phyloP scores from a whole-genome alignment of 2,888 invertebrate species.

The Melanchra persicariae region DNA sequence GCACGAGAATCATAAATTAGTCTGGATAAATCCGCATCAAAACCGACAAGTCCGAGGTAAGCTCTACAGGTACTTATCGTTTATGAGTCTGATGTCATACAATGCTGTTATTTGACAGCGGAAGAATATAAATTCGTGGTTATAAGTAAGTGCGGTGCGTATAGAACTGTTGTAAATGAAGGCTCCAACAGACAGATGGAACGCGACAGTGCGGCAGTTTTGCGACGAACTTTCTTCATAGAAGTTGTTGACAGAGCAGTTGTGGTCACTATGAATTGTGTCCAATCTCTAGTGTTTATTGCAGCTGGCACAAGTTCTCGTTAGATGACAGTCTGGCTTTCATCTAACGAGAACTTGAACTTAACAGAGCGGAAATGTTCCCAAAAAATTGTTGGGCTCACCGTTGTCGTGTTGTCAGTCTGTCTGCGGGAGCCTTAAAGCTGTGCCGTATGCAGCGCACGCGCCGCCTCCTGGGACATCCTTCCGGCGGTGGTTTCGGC shows the following conservation, averaged over 20 bases:
- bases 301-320: not conserved
- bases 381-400: not conserved
- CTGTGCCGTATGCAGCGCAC: constrained; percentile 71
- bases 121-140: constrained; percentile 51
- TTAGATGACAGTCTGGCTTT: no score
- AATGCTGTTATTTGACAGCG: constrained; percentile 62
- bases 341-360: no score
- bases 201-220: not conserved
- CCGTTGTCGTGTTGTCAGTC: not conserved
- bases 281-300: not conserved
- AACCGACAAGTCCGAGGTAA: constrained; percentile 2
- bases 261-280: not conserved
- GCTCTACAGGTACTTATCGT: constrained; percentile 13
- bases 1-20: no score
- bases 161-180: constrained; percentile 53
- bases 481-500: constrained; percentile 82
- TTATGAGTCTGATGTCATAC: constrained; percentile 54
- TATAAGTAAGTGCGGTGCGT: constrained; percentile 23
- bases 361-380: not conserved
- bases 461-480: constrained; percentile 77
- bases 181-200: not conserved
- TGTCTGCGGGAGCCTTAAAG: constrained; percentile 16
- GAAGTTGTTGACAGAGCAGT: not conserved
- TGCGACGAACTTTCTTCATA: not conserved
- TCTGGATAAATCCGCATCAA: not conserved